These are phyloP conservation scores for Xestia sexstrigata DNA, from an alignment of 2,888 invertebrate species.

Conservation along the genomic window DNA sequence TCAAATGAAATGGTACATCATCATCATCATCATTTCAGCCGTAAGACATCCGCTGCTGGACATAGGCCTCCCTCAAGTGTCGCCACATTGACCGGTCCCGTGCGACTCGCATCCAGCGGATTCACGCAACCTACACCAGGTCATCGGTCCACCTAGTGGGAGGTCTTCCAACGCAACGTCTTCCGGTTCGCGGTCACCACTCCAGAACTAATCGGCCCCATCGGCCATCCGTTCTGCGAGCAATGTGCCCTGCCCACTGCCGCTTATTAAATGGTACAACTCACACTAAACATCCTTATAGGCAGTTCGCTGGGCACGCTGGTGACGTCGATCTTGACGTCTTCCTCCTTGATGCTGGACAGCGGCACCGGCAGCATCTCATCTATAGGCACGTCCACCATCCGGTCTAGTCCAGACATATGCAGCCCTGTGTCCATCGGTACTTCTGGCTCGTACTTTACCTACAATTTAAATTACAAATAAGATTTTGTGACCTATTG, in stretches of 20 bases:
- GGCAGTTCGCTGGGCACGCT: constrained; percentile 76
- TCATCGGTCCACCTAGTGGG: no score
- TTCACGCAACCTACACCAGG: no score
- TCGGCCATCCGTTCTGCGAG: no score
- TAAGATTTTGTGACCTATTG: not conserved
- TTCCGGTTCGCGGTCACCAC: no score
- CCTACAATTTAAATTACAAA: constrained; percentile 60
- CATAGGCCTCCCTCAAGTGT: no score
- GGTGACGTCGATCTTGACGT: constrained; percentile 81
- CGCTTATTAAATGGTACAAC: constrained; percentile 53
- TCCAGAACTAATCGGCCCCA: no score
- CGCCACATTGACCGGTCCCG: no score
- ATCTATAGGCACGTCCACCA: constrained; percentile 63
- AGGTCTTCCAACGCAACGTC: no score
- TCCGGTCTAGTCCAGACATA: constrained; percentile 71
- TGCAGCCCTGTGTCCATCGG: constrained; percentile 65
- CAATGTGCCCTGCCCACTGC: no score
- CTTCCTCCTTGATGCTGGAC: constrained; percentile 86
- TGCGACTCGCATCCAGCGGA: no score
- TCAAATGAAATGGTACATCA: not conserved
- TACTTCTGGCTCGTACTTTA: constrained; percentile 78
- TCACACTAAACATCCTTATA: constrained; percentile 80
- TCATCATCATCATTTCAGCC: no score
- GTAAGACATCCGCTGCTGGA: no score
- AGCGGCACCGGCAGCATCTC: constrained; percentile 82